Percentiles rank a stretch among this genome's conserved stretches.
Conservation (phyloP, 2,797 vertebrate genomes). For the Mycteria americana region DNA sequence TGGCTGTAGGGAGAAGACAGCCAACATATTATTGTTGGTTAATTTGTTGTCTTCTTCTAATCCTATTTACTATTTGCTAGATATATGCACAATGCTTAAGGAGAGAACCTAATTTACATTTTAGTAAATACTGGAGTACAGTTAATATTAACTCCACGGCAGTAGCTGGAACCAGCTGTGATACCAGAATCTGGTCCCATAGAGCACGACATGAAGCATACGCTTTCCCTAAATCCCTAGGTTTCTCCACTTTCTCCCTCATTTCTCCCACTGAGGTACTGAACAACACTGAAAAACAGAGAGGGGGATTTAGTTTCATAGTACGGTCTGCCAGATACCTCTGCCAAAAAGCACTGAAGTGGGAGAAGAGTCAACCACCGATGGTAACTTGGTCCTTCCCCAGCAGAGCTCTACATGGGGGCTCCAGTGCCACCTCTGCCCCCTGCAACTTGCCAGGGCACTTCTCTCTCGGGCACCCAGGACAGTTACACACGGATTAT, state of each 20-base stretch:
- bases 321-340: neutral
- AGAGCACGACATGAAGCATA: neutral
- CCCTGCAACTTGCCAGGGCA: neutral
- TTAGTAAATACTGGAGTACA: neutral
- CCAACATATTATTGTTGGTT: neutral
- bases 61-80: constrained; percentile 19
- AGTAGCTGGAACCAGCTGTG: neutral
- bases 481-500: neutral
- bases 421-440: neutral
- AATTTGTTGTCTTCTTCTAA: constrained; percentile 33
- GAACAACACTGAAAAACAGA: neutral
- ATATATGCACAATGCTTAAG: neutral
- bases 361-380: neutral
- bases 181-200: neutral
- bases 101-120: neutral
- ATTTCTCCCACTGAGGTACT: neutral
- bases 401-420: neutral
- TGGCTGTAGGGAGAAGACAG: constrained; percentile 24
- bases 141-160: neutral
- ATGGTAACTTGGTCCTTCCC: neutral
- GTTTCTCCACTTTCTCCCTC: neutral
- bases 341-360: neutral
- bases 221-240: neutral
- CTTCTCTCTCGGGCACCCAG: neutral
- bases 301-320: neutral